Percentiles rank a stretch among this genome's conserved stretches.
phyloP scores from a whole-genome alignment of 2,888 invertebrate genomes.

The Halocaridina rubra region DNA sequence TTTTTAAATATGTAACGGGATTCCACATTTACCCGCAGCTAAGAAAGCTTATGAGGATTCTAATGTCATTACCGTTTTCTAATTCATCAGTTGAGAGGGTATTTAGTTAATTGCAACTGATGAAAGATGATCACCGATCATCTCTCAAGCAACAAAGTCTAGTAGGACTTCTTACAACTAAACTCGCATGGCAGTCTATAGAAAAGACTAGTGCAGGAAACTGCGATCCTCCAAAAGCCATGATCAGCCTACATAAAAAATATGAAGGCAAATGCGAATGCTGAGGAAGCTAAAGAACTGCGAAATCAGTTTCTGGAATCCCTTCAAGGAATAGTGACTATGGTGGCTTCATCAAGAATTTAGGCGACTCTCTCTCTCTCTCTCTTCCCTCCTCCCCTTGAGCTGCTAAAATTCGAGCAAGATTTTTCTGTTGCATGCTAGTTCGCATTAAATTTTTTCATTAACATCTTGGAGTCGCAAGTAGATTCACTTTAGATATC shows the following conservation, averaged over 20 bases:
- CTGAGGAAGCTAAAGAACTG: neutral
- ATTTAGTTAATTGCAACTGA: neutral
- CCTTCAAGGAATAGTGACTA: neutral
- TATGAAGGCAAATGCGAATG: neutral
- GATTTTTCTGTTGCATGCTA: neutral
- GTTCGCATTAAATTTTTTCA: neutral
- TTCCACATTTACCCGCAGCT: neutral
- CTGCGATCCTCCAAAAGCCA: neutral
- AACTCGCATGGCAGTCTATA: neutral
- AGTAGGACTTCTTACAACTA: neutral
- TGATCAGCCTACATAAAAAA: neutral
- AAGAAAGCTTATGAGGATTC: neutral
- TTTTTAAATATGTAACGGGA: neutral
- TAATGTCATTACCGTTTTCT: neutral
- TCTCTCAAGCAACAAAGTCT: neutral
- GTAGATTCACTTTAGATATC: neutral
- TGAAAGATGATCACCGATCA: neutral
- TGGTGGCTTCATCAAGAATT: neutral
- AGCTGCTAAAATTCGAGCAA: neutral
- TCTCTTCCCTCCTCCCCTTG: neutral
- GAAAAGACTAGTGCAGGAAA: neutral
- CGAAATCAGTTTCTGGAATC: neutral
- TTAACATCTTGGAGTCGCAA: neutral
- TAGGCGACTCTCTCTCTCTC: neutral
- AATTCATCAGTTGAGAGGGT: neutral